A percentile compares a stretch with the other conserved stretches of the same genome.
Evolutionary conservation across 2,113 vertebrate genomes (phyloP).

Genomic region (Dasyornis broadbenti): DNA sequence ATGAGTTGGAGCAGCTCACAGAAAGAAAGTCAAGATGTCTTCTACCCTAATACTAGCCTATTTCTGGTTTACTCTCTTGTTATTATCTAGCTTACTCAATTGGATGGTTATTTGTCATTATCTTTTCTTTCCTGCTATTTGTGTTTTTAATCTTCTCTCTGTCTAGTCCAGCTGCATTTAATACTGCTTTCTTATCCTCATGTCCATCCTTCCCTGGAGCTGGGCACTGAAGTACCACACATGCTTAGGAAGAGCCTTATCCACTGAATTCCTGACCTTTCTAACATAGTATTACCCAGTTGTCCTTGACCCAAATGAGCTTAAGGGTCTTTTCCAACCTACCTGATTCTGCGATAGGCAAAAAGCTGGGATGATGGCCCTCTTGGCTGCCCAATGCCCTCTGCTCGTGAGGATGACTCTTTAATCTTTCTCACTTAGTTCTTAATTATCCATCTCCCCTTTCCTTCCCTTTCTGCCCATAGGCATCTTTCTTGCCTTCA

Average conservation of each 20-base stretch:
- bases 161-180: background rate
- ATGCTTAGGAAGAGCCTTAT: background rate
- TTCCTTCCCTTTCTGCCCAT: background rate
- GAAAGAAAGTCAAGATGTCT: background rate
- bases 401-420: background rate
- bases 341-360: background rate
- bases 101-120: background rate
- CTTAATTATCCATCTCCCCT: background rate
- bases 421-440: background rate
- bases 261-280: background rate
- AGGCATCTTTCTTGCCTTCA: background rate
- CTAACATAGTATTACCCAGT: background rate
- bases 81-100: background rate
- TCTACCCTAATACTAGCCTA: background rate
- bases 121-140: background rate
- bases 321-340: background rate
- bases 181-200: background rate
- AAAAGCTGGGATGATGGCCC: background rate
- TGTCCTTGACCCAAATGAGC: background rate
- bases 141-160: background rate
- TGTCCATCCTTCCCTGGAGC: background rate
- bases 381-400: background rate
- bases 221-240: background rate
- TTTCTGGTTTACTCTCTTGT: background rate
- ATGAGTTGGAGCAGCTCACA: background rate